Percentiles rank a stretch among this genome's conserved stretches.
Evolutionary conservation across 2,797 vertebrate species (phyloP).

Genomic region (Apogon hyalosoma): DNA sequence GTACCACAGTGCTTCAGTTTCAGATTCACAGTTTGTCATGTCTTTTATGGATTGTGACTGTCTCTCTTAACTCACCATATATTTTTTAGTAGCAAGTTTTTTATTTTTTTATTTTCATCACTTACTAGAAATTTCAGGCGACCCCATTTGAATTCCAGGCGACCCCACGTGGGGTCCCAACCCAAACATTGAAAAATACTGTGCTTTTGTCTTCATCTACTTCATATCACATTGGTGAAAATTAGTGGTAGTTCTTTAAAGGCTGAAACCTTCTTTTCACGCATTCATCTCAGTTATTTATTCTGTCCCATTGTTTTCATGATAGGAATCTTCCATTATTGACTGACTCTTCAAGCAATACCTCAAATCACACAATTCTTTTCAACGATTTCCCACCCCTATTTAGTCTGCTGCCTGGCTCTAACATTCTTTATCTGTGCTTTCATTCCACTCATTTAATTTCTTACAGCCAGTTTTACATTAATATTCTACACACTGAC

Average conservation of each 20-base stretch:
- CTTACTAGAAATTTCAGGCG: too few relatives aligned
- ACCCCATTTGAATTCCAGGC: too few relatives aligned
- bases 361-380: background rate
- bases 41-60: too few relatives aligned
- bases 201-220: background rate
- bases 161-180: too few relatives aligned
- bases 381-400: background rate
- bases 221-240: background rate
- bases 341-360: conserved; percentile 9
- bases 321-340: background rate
- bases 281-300: background rate
- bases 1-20: too few relatives aligned
- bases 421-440: conserved; percentile 3
- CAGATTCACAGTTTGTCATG: too few relatives aligned
- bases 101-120: too few relatives aligned
- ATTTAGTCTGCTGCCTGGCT: background rate
- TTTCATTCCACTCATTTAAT: conserved; percentile 5
- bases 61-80: too few relatives aligned
- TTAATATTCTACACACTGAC: conserved; percentile 39
- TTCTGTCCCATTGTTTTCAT: background rate
- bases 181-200: too few relatives aligned
- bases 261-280: too few relatives aligned
- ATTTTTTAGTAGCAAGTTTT: too few relatives aligned
- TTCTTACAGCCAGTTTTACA: background rate
- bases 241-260: background rate